phyloP scores from a whole-genome alignment of 2,888 invertebrate species.

The Cerceris ruficornis region DNA sequence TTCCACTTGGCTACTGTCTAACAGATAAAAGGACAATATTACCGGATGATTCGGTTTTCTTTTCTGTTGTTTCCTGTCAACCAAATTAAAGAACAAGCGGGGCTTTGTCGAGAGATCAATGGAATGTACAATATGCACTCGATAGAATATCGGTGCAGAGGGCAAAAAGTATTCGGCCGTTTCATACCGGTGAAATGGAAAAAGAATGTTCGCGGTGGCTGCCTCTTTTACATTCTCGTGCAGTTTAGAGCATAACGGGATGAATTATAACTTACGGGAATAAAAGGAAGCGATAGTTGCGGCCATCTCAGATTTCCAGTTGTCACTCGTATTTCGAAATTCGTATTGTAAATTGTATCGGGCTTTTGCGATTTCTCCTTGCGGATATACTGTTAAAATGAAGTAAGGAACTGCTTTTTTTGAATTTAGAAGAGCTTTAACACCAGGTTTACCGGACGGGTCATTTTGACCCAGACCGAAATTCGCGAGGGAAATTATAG shows the following conservation, averaged over 20 bases:
- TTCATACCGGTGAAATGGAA: conserved; percentile 54
- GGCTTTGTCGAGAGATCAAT: conserved; percentile 64
- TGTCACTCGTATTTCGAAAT: too few relatives aligned
- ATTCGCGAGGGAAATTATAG: too few relatives aligned
- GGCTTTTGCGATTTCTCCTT: too few relatives aligned
- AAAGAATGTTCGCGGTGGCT: conserved; percentile 55
- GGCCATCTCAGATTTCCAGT: neutral
- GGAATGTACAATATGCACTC: conserved; percentile 62
- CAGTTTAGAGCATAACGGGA: conserved; percentile 33
- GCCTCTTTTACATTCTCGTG: conserved; percentile 46
- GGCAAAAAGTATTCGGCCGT: conserved; percentile 55
- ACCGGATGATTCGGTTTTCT: conserved; percentile 66
- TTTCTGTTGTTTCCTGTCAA: conserved; percentile 62
- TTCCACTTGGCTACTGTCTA: conserved; percentile 48
- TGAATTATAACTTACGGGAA: conserved; percentile 32
- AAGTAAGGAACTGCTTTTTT: too few relatives aligned
- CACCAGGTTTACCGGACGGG: too few relatives aligned
- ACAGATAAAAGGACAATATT: conserved; percentile 60
- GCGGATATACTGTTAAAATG: too few relatives aligned
- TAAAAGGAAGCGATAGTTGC: neutral
- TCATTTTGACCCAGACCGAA: too few relatives aligned
- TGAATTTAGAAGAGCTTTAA: too few relatives aligned
- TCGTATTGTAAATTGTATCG: neutral
- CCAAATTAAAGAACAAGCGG: conserved; percentile 66
- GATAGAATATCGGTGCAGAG: conserved; percentile 63